Base-by-base conservation (phyloP, 2,797 vertebrate genomes). In the Danio albolineatus region DNA sequence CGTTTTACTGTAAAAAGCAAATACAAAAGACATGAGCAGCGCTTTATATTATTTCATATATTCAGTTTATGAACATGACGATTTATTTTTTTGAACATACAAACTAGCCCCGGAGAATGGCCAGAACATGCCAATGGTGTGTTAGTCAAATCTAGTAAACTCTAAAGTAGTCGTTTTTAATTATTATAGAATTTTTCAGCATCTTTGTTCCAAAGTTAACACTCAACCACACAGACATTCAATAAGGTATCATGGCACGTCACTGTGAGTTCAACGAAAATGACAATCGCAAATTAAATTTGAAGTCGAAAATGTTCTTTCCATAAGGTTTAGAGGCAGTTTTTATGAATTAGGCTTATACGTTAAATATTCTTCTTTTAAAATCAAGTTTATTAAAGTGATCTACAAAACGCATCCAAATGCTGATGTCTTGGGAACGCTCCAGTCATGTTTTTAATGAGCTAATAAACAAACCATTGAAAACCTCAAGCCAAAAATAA, bases 171-270 rank as follows among this genome's bases (percentile, higher is more conserved):
- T 60, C 28, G 39, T 60, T 59, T 60, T 39, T 28, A 0, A 38
- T 65, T 36, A 19, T 21, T 48, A 67, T 19, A 49, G 49, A 16
- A 48, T 19, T 60, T n/a, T 61, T 77, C 64, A 59, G 53, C 76
- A 78, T 78, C 16, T 56, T 57, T 56, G 62, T 76, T 56, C 16
- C 6, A 46, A 66, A 10, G 51, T 56, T 74, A 61, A 70, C 56
- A 70, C 56, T 61, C 66, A 43, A 62, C 10, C 57, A 62, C 76
- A 78, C 76, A 78, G n/a, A 72, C 69, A 73, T 65, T 73, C 78
- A 79, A 72, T 54, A 64, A 72, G 48, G 69, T 73, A 46, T 72
- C 49, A 72, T 79, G 78, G 67, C 78, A 79, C 77, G 17, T 79
- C 56, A 72, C 59, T 79, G 46, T 17, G 60, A 73, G 69, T 79